Evolutionary conservation across 2,888 invertebrate genomes (phyloP).

Genomic region (Hydrotaea diabolus): DNA sequence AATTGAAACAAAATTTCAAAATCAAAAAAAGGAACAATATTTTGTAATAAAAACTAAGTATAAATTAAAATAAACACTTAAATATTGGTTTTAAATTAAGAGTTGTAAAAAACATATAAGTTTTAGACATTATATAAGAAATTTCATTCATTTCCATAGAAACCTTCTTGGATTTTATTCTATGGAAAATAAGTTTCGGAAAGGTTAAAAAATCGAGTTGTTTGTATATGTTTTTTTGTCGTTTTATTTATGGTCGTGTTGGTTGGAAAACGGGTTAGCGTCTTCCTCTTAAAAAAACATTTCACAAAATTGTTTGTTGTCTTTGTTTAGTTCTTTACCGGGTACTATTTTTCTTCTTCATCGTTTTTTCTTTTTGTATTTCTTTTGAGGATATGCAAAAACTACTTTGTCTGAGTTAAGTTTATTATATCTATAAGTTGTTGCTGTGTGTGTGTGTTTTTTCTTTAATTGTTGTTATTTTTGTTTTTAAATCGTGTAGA

Average conservation of each 20-base stretch:
- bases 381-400: slow-evolving; percentile 76
- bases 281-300: slow-evolving; percentile 38
- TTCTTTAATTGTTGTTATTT: background rate
- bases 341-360: slow-evolving; percentile 28
- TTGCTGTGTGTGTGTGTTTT: slow-evolving; percentile 42
- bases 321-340: slow-evolving; percentile 38
- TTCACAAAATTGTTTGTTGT: slow-evolving; percentile 47
- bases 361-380: slow-evolving; percentile 60
- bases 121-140: background rate
- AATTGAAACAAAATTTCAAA: slow-evolving; percentile 60
- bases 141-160: background rate
- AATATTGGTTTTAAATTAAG: slow-evolving; percentile 8
- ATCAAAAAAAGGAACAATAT: slow-evolving; percentile 66
- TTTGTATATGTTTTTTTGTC: slow-evolving; percentile 43
- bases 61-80: slow-evolving; percentile 64
- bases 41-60: slow-evolving; percentile 68
- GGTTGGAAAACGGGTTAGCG: background rate
- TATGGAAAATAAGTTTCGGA: slow-evolving; percentile 70
- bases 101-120: background rate
- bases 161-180: background rate
- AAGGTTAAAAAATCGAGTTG: slow-evolving; percentile 75
- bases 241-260: slow-evolving; percentile 36
- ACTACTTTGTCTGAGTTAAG: slow-evolving; percentile 78
- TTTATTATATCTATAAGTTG: slow-evolving; percentile 65
- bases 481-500: slow-evolving; percentile 53